phyloP scores from a whole-genome alignment of 2,797 vertebrate genomes.

The Xiphorhynchus erythropygius region DNA sequence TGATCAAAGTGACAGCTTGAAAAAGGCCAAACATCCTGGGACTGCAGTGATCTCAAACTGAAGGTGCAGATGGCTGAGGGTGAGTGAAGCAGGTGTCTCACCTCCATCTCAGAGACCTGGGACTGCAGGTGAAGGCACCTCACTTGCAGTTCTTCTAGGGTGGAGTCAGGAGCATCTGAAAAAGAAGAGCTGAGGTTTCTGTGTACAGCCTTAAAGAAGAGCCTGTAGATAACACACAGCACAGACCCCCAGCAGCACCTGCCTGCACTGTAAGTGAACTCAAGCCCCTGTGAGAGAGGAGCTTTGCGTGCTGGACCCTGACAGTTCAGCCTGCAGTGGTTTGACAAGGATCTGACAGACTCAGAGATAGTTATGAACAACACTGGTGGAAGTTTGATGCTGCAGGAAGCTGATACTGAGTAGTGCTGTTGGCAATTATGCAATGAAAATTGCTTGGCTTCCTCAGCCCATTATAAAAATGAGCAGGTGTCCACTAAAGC shows the following conservation, averaged over 20 bases:
- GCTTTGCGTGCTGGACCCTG: neutral
- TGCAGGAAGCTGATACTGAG: neutral
- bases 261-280: neutral
- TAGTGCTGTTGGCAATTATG: neutral
- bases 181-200: neutral
- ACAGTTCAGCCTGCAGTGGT: neutral
- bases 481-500: neutral
- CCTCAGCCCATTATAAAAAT: neutral
- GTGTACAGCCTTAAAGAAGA: neutral
- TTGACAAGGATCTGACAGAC: neutral
- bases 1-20: neutral
- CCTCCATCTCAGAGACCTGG: slow-evolving; percentile 92
- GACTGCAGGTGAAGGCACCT: slow-evolving; percentile 81
- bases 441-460: neutral
- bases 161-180: neutral
- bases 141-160: slow-evolving; percentile 68
- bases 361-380: accelerated
- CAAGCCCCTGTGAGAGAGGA: accelerated
- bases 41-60: neutral
- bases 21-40: neutral
- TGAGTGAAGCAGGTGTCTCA: slow-evolving; percentile 55
- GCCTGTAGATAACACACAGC: neutral
- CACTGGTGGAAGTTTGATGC: neutral
- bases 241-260: neutral
- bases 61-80: neutral